Conservation (phyloP, 2,888 invertebrate genomes). For the Melipona bicolor region DNA sequence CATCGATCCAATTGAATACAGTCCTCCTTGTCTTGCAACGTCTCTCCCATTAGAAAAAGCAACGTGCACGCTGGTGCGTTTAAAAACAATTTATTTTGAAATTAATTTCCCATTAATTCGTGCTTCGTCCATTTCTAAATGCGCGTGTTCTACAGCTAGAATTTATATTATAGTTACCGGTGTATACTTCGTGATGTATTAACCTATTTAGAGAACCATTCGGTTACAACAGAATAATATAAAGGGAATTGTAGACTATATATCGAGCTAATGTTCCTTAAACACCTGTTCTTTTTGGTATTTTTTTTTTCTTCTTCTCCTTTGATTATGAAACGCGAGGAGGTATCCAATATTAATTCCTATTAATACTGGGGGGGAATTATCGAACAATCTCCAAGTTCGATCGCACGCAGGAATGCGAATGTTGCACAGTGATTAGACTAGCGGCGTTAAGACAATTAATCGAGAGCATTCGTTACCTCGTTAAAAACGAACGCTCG, state of each 20-base stretch:
- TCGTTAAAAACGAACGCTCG: conserved; percentile 31
- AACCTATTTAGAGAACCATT: not conserved
- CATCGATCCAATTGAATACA: no score
- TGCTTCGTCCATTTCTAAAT: not conserved
- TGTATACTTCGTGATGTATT: not conserved
- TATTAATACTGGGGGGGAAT: not conserved
- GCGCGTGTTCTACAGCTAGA: not conserved
- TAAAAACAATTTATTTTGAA: no score
- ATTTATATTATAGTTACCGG: not conserved
- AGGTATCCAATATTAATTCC: not conserved
- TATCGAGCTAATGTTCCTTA: not conserved
- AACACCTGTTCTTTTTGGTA: not conserved
- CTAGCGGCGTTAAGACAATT: conserved; percentile 8
- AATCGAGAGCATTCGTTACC: conserved; percentile 26
- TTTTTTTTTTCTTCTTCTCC: no score
- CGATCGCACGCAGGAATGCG: not conserved
- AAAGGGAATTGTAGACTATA: not conserved
- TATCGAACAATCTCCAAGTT: conserved; percentile 2
- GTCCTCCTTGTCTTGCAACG: no score
- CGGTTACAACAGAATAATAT: not conserved
- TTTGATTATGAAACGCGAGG: not conserved
- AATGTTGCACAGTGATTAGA: not conserved
- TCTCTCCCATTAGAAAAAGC: no score
- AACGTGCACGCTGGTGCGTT: no score
- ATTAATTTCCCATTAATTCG: no score